phyloP scores from a whole-genome alignment of 2,797 vertebrate genomes.

The Arrhamphus sclerolepis region DNA sequence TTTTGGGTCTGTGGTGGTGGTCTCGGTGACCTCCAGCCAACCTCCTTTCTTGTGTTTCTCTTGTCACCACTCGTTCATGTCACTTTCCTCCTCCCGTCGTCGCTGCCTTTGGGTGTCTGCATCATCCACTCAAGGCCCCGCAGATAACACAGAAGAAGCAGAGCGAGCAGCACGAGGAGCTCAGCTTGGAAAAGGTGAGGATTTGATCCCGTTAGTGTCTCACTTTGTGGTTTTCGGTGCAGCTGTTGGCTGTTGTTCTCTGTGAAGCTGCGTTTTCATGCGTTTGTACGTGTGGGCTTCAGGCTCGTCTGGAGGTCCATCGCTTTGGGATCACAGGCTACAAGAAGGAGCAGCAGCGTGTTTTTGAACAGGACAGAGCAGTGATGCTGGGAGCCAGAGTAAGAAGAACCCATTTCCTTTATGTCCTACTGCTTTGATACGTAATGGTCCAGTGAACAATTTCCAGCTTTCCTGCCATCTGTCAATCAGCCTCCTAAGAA shows the following conservation, averaged over 20 bases:
- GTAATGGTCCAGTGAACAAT: too few relatives aligned
- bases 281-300: neutral
- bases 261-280: neutral
- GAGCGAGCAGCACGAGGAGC: constrained; percentile 59
- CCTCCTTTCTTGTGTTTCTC: neutral
- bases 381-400: constrained; percentile 96
- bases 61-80: constrained; percentile 18
- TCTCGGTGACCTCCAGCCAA: neutral
- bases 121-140: constrained; percentile 34
- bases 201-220: neutral
- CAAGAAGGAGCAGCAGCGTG: constrained; percentile 90
- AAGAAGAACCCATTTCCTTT: constrained; percentile 17
- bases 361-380: constrained; percentile 90
- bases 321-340: constrained; percentile 94
- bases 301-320: constrained; percentile 96
- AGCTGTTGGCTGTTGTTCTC: neutral
- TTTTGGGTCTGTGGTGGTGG: too few relatives aligned
- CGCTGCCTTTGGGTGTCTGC: neutral
- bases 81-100: constrained; percentile 17
- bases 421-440: too few relatives aligned
- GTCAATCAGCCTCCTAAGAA: constrained; percentile 87
- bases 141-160: constrained; percentile 53
- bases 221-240: too few relatives aligned
- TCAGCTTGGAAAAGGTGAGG: constrained; percentile 90
- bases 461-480: too few relatives aligned